These are phyloP conservation scores for Pelecanoides urinatrix DNA, from an alignment of 2,113 vertebrate genomes.

Conservation along the genomic window DNA sequence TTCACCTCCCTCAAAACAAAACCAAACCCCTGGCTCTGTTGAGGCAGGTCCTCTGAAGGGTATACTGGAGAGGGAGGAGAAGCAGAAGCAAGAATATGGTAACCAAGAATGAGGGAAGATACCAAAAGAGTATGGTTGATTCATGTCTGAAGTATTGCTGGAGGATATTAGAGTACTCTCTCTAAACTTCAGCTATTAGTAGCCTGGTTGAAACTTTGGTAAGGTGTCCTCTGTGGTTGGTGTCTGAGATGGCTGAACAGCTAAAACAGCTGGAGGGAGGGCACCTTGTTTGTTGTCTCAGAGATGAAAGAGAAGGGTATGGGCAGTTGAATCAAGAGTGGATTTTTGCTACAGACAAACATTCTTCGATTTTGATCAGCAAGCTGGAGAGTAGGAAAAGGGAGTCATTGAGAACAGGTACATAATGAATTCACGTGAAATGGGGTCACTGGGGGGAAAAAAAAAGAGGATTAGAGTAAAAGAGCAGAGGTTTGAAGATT, in stretches of 20 bases:
- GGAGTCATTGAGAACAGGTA: background rate
- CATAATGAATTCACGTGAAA: background rate
- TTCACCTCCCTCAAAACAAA: background rate
- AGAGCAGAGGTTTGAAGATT: background rate
- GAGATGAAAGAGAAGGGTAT: background rate
- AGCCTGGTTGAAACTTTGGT: background rate
- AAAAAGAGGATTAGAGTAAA: background rate
- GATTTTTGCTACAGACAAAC: background rate
- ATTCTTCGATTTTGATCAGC: background rate
- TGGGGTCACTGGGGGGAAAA: background rate
- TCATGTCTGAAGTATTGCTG: background rate
- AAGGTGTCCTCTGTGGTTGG: background rate
- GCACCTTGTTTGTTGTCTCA: background rate
- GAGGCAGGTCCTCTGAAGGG: background rate
- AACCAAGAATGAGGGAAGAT: background rate
- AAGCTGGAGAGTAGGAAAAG: background rate
- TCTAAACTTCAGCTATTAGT: background rate
- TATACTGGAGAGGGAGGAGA: background rate
- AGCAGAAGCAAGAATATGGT: background rate
- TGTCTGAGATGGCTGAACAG: background rate
- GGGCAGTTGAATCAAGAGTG: background rate
- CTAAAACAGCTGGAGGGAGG: background rate
- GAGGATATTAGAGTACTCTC: background rate
- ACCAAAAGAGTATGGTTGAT: background rate
- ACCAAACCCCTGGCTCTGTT: background rate